Base-by-base conservation (phyloP, 2,797 vertebrate genomes). In the Sphenopsis melanotis region DNA sequence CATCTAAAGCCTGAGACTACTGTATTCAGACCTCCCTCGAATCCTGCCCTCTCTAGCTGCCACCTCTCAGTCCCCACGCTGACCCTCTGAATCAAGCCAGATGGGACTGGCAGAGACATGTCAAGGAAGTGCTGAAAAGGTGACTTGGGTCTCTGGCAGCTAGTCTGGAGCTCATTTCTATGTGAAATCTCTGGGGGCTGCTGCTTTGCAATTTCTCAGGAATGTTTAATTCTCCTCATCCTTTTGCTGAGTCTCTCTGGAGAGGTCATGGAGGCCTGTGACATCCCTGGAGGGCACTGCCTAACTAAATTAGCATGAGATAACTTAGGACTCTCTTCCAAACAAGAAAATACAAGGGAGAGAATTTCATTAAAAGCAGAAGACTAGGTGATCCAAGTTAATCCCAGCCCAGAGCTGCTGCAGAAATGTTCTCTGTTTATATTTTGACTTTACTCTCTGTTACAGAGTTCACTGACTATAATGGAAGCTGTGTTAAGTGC, bases 261-360 rank as follows among this genome's bases (percentile, higher is more conserved):
- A 98, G 97, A 98, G 99, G 99, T 99, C 99, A 99, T 97, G 97
- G 98, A 98, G 98, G 98, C 97, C 97, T 98, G 98, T 97, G 98
- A 99, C 98, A 98, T 98, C 98, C 98, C 98, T 97, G 97, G 98
- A 98, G 99, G 98, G 99, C 99, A 99, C 98, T 99, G 98, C 98
- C 99, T 99, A 99, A 99, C 98, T 99, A 98, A 99, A 99, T 99
- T 99, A 99, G 98, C 98, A 99, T 98, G 98, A 99, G 99, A 99
- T 99, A 99, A 99, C 98, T 98, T 98, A 98, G 96, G 98, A 98
- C 97, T 98, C 97, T 98, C 97, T 97, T 98, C 98, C 97, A 97
- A 98, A 98, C 97, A 97, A 94, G 95, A 98, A 98, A 98, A 98
- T 97, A 98, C 93, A 97, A 97, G 97, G 96, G 97, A 97, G 97